These are phyloP conservation scores for Drosophila ustulata DNA, from an alignment of 2,888 invertebrate species.

Conservation along the genomic window DNA sequence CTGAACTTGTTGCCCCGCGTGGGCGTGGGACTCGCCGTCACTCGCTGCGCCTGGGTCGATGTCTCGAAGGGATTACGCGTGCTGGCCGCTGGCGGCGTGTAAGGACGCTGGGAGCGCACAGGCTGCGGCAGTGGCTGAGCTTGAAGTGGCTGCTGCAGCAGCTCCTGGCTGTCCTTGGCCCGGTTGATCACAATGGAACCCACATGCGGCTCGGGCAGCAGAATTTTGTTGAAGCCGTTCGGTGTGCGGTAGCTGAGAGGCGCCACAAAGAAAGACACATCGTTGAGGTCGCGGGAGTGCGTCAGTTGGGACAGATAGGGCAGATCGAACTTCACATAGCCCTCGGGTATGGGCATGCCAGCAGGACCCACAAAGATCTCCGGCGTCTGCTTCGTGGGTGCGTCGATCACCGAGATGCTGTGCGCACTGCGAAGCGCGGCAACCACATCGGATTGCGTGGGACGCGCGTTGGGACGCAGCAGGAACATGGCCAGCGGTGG, in stretches of 20 bases:
- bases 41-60: slow-evolving; percentile 55
- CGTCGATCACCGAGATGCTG: slow-evolving; percentile 91
- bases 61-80: slow-evolving; percentile 65
- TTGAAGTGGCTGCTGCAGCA: slow-evolving; percentile 27
- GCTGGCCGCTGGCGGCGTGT: slow-evolving; percentile 36
- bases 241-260: slow-evolving; percentile 94
- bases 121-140: slow-evolving; percentile 20
- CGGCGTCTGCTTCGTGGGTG: slow-evolving; percentile 89
- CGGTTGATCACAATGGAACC: slow-evolving; percentile 93
- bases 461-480: slow-evolving; percentile 84
- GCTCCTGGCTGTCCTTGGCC: slow-evolving; percentile 57
- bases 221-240: slow-evolving; percentile 93
- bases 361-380: slow-evolving; percentile 93
- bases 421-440: slow-evolving; percentile 89
- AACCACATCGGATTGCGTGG: slow-evolving; percentile 90
- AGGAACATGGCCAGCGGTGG: slow-evolving; percentile 94
- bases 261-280: slow-evolving; percentile 93
- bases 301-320: slow-evolving; percentile 89
- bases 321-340: slow-evolving; percentile 92
- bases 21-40: slow-evolving; percentile 36
- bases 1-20: slow-evolving; percentile 82
- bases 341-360: slow-evolving; percentile 89
- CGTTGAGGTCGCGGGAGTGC: slow-evolving; percentile 88
- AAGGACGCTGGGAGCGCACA: slow-evolving; percentile 65
- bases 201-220: slow-evolving; percentile 94